A percentile compares a stretch with the other conserved stretches of the same genome.
Evolutionary conservation across 2,113 vertebrate species (phyloP).

Genomic region (Sapayoa aenigma): DNA sequence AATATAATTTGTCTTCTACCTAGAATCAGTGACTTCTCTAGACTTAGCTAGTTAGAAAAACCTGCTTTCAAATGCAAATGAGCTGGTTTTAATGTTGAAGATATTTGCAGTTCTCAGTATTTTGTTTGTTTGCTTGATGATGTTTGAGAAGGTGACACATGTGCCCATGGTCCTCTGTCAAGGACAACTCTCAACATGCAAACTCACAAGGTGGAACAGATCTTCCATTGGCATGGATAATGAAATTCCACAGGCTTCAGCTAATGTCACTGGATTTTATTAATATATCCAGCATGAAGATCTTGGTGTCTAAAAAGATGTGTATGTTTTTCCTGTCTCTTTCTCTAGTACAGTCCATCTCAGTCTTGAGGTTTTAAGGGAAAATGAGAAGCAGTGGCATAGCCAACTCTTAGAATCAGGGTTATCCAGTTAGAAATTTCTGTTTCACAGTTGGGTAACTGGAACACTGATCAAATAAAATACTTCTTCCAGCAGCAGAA

Average conservation of each 20-base stretch:
- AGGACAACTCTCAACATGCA: not conserved
- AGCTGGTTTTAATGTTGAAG: not conserved
- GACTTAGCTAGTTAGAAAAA: not conserved
- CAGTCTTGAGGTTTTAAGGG: not conserved
- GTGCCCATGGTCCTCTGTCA: not conserved
- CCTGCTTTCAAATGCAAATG: not conserved
- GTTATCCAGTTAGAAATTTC: constrained; percentile 30
- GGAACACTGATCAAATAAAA: constrained; percentile 17
- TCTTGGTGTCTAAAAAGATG: not conserved
- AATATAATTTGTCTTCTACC: not conserved
- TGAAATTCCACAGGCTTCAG: not conserved
- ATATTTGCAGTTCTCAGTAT: not conserved
- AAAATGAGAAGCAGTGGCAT: not conserved
- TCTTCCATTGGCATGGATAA: not conserved
- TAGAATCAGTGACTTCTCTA: not conserved
- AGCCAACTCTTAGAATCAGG: not conserved
- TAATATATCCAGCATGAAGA: not conserved
- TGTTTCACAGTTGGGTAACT: constrained; percentile 27
- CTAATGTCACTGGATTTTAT: not conserved
- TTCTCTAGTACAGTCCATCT: not conserved
- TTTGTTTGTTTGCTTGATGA: not conserved
- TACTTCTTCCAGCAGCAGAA: constrained; percentile 7
- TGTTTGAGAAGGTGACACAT: not conserved
- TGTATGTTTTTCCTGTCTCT: not conserved
- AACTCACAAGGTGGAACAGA: not conserved